Conservation (phyloP, 1,140 invertebrate species). For the Brachionus plicatilis region DNA sequence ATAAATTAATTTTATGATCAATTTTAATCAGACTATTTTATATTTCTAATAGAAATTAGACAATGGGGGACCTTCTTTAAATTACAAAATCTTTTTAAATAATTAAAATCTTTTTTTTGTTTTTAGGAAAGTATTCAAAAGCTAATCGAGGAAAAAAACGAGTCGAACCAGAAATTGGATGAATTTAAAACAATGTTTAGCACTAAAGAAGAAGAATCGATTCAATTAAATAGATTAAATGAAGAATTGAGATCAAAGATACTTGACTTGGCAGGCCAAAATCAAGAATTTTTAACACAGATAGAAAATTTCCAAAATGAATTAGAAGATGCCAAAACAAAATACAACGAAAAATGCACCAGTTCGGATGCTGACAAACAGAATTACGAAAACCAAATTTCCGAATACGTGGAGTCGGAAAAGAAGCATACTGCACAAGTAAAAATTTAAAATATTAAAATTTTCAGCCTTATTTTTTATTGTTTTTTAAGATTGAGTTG, state of each 20-base stretch:
- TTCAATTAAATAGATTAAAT: background rate
- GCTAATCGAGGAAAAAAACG: slow-evolving; percentile 32
- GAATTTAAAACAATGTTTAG: background rate
- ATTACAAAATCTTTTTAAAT: no score
- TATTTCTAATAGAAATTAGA: no score
- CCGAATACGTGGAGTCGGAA: background rate
- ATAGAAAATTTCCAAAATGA: background rate
- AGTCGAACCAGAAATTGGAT: background rate
- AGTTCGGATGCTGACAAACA: background rate
- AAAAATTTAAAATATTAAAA: background rate
- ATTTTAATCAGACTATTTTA: no score
- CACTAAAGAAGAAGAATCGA: background rate
- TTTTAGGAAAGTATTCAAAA: slow-evolving; percentile 28
- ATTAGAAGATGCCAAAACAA: background rate
- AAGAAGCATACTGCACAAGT: slow-evolving; percentile 24
- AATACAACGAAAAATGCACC: background rate
- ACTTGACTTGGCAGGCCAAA: slow-evolving; percentile 14
- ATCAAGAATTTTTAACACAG: slow-evolving; percentile 5
- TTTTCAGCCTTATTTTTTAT: background rate
- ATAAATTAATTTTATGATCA: no score
- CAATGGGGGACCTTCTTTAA: no score
- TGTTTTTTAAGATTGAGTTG: background rate
- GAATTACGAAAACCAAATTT: background rate
- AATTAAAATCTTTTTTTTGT: background rate
- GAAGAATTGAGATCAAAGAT: background rate